phyloP scores from a whole-genome alignment of 2,797 vertebrate genomes.

The Darevskia mixta region DNA sequence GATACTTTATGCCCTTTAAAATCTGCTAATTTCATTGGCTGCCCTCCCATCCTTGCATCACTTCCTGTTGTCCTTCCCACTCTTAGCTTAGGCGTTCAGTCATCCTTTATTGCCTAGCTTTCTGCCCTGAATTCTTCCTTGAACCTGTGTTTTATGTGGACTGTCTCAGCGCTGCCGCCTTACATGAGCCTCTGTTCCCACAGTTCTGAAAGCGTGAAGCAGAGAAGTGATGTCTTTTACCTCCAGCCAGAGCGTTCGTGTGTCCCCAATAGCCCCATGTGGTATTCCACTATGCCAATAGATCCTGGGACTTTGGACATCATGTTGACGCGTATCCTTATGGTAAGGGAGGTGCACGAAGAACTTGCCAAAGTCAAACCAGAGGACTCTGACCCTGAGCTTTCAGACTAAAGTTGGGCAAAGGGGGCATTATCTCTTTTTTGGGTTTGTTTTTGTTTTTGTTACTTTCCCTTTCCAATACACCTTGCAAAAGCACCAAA shows the following conservation, averaged over 20 bases:
- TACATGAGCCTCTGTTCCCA: neutral
- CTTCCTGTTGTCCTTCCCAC: neutral
- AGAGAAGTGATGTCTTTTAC: slow-evolving; percentile 95
- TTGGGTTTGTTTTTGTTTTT: neutral
- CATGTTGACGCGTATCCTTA: slow-evolving; percentile 96
- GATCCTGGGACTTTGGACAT: slow-evolving; percentile 91
- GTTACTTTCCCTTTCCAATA: slow-evolving; percentile 72
- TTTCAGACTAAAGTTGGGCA: slow-evolving; percentile 80
- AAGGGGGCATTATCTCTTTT: slow-evolving; percentile 46
- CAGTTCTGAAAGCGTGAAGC: slow-evolving; percentile 96
- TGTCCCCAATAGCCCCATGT: slow-evolving; percentile 97
- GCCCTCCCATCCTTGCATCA: neutral
- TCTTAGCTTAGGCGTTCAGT: neutral
- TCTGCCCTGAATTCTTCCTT: neutral
- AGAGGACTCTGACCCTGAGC: slow-evolving; percentile 84
- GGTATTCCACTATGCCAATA: slow-evolving; percentile 93
- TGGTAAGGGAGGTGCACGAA: slow-evolving; percentile 93
- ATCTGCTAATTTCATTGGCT: neutral
- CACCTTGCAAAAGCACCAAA: slow-evolving; percentile 79
- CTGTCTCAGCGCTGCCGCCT: neutral
- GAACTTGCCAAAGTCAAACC: slow-evolving; percentile 86
- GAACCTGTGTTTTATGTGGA: neutral
- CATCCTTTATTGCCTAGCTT: neutral
- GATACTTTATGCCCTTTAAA: neutral
- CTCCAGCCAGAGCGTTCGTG: slow-evolving; percentile 96